These are phyloP conservation scores for Acropternis orthonyx DNA, from an alignment of 2,797 vertebrate species.

Conservation along the genomic window DNA sequence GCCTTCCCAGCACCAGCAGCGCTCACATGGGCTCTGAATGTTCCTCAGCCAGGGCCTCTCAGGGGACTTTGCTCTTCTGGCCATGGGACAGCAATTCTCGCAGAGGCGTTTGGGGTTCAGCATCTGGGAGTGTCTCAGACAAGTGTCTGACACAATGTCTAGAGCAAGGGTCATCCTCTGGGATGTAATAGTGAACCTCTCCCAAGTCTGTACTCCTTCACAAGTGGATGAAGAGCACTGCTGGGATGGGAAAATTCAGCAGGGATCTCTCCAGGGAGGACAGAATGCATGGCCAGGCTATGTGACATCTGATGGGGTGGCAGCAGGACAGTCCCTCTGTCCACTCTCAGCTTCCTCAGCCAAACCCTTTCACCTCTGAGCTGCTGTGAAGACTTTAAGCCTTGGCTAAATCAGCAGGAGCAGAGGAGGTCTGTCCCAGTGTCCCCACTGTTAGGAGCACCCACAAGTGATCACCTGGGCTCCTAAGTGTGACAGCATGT, in stretches of 20 bases:
- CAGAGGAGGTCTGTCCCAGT: neutral
- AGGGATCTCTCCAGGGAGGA: neutral
- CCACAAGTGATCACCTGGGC: neutral
- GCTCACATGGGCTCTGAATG: neutral
- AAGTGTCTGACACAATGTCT: rapidly evolving
- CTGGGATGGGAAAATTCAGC: neutral
- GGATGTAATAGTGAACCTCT: neutral
- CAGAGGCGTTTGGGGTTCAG: rapidly evolving
- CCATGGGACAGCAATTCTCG: rapidly evolving
- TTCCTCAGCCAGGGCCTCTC: rapidly evolving
- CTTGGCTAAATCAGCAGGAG: neutral
- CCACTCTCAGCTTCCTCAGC: neutral
- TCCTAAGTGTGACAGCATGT: neutral
- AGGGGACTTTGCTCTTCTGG: neutral
- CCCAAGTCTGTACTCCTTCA: rapidly evolving
- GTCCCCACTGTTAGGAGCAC: neutral
- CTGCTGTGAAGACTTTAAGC: neutral
- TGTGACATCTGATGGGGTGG: neutral
- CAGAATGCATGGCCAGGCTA: rapidly evolving
- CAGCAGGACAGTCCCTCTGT: neutral
- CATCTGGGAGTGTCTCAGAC: rapidly evolving
- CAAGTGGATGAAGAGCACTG: neutral
- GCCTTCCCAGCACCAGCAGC: rapidly evolving
- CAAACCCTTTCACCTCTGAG: neutral
- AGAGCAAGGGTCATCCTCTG: neutral